Conservation (phyloP, 2,113 vertebrate genomes). For the Platycercus adscitus region DNA sequence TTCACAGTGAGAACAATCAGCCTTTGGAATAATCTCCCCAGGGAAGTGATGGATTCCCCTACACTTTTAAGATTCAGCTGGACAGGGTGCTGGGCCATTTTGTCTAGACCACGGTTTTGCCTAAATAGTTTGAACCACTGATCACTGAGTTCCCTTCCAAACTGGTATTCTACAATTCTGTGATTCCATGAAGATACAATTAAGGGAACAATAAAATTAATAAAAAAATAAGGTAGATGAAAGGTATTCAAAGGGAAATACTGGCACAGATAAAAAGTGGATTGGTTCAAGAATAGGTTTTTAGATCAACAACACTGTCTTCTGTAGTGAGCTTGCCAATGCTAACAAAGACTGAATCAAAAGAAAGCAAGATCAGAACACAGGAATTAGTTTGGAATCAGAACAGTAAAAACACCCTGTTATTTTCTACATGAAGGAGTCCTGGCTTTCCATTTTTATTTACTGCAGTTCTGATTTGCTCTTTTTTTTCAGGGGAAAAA, state of each 20-base stretch:
- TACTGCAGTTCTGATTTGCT: background rate
- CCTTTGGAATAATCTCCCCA: background rate
- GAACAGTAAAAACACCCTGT: background rate
- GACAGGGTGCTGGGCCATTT: background rate
- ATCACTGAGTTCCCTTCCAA: background rate
- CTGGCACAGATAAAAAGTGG: background rate
- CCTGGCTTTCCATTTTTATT: background rate
- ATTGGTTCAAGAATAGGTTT: background rate
- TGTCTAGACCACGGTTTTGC: background rate
- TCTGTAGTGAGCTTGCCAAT: background rate
- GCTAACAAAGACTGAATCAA: background rate
- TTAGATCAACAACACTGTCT: background rate
- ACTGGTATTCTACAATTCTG: background rate
- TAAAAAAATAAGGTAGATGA: background rate
- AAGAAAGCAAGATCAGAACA: background rate
- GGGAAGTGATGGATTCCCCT: background rate
- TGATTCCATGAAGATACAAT: background rate
- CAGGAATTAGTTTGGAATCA: background rate
- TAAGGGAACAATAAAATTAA: background rate
- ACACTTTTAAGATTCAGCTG: background rate
- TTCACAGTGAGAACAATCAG: background rate
- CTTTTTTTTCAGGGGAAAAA: too few species aligned
- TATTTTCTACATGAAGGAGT: background rate
- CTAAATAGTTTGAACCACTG: background rate
- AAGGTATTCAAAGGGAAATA: background rate